Percentiles rank a stretch among this genome's conserved stretches.
phyloP scores from a whole-genome alignment of 2,113 vertebrate genomes.

The Eonycteris spelaea region DNA sequence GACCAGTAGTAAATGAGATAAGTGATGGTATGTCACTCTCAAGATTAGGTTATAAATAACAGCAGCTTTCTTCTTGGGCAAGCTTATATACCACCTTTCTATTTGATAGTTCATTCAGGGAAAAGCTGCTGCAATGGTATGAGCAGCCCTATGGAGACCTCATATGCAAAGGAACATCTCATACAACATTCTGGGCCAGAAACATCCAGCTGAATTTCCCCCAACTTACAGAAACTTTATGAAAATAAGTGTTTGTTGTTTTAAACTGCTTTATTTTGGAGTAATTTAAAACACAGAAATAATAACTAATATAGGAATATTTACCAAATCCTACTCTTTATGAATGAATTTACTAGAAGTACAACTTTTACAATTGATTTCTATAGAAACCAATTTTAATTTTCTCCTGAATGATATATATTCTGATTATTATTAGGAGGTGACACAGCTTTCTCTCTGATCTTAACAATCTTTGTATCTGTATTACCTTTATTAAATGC shows the following conservation, averaged over 20 bases:
- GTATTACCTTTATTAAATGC: neutral
- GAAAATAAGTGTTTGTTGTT: neutral
- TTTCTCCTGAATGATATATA: neutral
- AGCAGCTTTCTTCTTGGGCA: neutral
- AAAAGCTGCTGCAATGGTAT: neutral
- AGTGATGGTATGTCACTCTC: neutral
- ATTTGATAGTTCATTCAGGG: neutral
- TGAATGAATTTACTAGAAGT: neutral
- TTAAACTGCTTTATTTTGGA: neutral
- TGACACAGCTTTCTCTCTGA: neutral
- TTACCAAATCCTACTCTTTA: neutral
- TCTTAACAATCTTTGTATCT: neutral
- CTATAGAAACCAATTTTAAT: neutral
- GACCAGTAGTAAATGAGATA: neutral
- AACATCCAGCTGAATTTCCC: neutral
- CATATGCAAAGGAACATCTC: neutral
- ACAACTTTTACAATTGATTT: neutral
- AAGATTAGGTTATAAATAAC: neutral
- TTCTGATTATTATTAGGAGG: neutral
- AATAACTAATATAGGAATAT: neutral
- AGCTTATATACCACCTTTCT: neutral
- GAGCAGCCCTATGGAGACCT: neutral
- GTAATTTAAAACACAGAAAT: neutral
- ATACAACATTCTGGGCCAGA: neutral
- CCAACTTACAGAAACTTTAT: neutral